phyloP scores from a whole-genome alignment of 1,140 invertebrate species.

The Arion vulgaris region DNA sequence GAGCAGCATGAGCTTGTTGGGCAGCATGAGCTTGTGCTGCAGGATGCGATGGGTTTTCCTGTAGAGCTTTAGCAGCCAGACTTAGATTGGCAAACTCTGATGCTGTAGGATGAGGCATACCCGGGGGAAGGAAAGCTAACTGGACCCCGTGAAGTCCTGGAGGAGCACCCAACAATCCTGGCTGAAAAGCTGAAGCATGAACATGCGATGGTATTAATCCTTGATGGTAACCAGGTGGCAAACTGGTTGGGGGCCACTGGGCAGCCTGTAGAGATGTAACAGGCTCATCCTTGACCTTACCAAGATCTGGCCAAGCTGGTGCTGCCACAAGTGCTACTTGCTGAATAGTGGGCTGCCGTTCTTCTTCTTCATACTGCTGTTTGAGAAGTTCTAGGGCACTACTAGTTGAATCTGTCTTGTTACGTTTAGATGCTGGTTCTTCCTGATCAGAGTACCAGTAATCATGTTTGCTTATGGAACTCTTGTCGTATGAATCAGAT shows the following conservation, averaged over 20 bases:
- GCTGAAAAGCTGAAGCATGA: slow-evolving; percentile 15
- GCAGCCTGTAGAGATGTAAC: neutral
- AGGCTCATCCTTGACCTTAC: slow-evolving; percentile 24
- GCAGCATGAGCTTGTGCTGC: neutral
- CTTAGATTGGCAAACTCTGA: slow-evolving; percentile 28
- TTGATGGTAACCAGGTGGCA: slow-evolving; percentile 27
- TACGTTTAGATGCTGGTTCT: slow-evolving; percentile 43
- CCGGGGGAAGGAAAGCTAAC: slow-evolving; percentile 35
- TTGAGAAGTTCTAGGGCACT: slow-evolving; percentile 56
- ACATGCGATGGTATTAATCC: slow-evolving; percentile 11
- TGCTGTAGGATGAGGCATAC: slow-evolving; percentile 36
- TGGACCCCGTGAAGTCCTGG: slow-evolving; percentile 33
- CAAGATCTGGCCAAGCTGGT: neutral
- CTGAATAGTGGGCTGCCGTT: slow-evolving; percentile 28
- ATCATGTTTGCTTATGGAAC: slow-evolving; percentile 24
- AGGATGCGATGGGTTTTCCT: neutral
- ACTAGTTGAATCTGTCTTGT: slow-evolving; percentile 44
- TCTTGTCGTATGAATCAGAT: slow-evolving; percentile 10
- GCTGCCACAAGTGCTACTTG: slow-evolving; percentile 6
- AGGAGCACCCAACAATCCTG: slow-evolving; percentile 25
- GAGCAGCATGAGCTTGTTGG: neutral
- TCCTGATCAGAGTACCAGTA: slow-evolving; percentile 21
- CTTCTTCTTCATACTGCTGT: slow-evolving; percentile 52
- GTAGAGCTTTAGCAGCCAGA: slow-evolving; percentile 6
- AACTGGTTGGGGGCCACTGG: slow-evolving; percentile 20